phyloP scores from a whole-genome alignment of 2,113 vertebrate genomes.

The Silurus meridionalis region DNA sequence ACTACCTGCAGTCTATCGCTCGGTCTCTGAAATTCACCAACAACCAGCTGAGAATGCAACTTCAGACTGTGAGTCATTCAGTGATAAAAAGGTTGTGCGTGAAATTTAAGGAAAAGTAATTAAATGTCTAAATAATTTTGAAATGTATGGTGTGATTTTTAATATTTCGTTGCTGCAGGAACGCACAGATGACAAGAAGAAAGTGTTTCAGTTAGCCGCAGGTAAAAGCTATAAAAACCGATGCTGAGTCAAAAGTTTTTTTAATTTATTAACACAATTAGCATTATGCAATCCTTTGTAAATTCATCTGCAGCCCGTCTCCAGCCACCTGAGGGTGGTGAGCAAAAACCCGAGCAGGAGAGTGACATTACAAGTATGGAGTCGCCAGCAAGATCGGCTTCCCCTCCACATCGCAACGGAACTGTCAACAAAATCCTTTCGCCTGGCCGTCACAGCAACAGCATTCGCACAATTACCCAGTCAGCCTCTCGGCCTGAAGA shows the following conservation, averaged over 20 bases:
- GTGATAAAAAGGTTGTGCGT: neutral
- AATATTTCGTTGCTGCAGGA: slow-evolving; percentile 74
- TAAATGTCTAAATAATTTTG: neutral
- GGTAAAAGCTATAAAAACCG: slow-evolving; percentile 66
- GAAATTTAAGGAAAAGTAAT: neutral
- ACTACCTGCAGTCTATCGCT: slow-evolving; percentile 96
- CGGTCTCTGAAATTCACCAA: slow-evolving; percentile 95
- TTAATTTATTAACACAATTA: neutral
- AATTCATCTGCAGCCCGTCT: slow-evolving; percentile 72
- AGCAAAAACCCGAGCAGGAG: slow-evolving; percentile 76
- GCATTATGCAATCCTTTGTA: neutral
- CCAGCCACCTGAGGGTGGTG: slow-evolving; percentile 76
- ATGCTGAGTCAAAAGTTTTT: neutral
- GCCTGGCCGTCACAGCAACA: slow-evolving; percentile 66
- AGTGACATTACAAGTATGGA: slow-evolving; percentile 76
- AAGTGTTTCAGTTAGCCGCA: slow-evolving; percentile 86
- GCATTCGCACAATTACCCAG: slow-evolving; percentile 78
- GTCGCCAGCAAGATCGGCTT: slow-evolving; percentile 67
- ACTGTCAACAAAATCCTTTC: slow-evolving; percentile 75
- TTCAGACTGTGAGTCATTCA: slow-evolving; percentile 84
- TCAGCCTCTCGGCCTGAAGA: slow-evolving; percentile 69
- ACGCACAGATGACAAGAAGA: slow-evolving; percentile 93
- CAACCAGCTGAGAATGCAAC: slow-evolving; percentile 90
- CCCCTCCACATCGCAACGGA: slow-evolving; percentile 76
- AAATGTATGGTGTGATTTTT: neutral